Evolutionary conservation across 2,888 invertebrate genomes (phyloP), one percentile per base, ranked within the genome.

Genomic region (Phoenoteleia sp.): DNA sequence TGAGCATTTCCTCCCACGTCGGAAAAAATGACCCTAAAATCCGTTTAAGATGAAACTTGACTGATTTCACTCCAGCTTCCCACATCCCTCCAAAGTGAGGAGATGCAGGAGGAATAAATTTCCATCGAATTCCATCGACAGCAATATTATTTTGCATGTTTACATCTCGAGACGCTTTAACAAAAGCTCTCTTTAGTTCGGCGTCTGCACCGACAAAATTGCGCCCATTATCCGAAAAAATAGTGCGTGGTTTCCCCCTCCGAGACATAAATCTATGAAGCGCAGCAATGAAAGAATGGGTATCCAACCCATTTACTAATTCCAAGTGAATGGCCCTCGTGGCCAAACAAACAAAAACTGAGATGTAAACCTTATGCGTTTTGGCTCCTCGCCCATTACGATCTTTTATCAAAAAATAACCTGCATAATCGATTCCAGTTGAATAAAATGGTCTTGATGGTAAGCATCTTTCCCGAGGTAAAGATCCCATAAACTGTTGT

Each of bases 201-300:
- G 39, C 21, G n/a, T 39, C 23, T 3, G 60, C 91, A 5, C 92
- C 92, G 2, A 89, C 81, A 67, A 92, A 93, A 58, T 91, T 92
- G 2, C 88, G 87, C 0, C 91, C 92, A 47, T 90, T 90, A 62
- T 92, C 92, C 4, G 89, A 90, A 39, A 85, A 88, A 0, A 93
- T 87, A 0, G 87, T 49, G 5, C 25, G 17, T 3, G 83, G 81
- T 45, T 76, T 66, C 2, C 92, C 91, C n/a, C 92, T 76, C 52
- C 91, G 56, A 5, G 91, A 75, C 9, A 91, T 88, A 45, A 93
- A 92, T 9, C 92, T 83, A 13, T 84, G 66, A 4, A 92, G 58
- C 1, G 91, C 87, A 3, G 88, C 88, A 2, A 92, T 25, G 69
- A 93, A 45, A 2, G 64, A 23, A 13, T 3, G n/a, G 3, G 45